Evolutionary conservation across 2,113 vertebrate species (phyloP).

Genomic region (Toxotes jaculatrix): DNA sequence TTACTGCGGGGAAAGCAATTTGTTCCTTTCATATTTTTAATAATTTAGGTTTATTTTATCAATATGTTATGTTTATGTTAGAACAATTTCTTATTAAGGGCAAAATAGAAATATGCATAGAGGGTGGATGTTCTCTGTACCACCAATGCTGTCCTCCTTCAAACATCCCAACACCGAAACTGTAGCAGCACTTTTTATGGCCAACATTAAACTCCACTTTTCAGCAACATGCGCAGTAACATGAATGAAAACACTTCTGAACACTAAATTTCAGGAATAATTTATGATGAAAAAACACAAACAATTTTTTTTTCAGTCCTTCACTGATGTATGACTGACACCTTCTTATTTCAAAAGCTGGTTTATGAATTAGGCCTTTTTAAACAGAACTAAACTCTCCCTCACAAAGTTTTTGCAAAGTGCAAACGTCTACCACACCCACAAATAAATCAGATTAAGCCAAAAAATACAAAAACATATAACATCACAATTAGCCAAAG

Average conservation of each 20-base stretch:
- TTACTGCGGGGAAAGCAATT: not conserved
- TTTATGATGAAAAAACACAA: constrained; percentile 27
- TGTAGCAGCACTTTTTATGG: not conserved
- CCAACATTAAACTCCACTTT: constrained; percentile 26
- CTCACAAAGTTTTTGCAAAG: constrained; percentile 45
- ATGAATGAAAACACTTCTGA: not conserved
- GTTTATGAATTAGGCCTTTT: constrained; percentile 48
- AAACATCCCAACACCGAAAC: constrained; percentile 9
- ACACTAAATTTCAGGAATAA: constrained; percentile 1
- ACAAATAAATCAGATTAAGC: constrained; percentile 58
- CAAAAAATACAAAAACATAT: constrained; percentile 68
- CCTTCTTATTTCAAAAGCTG: constrained; percentile 16
- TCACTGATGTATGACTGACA: constrained; percentile 30
- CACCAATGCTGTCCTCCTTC: not conserved
- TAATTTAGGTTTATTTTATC: not conserved
- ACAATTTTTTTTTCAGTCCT: not conserved
- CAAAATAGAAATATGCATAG: constrained; percentile 15
- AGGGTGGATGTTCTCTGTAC: constrained; percentile 18
- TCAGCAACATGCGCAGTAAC: not conserved
- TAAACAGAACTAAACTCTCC: constrained; percentile 32
- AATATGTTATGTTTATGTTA: not conserved
- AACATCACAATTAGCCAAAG: constrained; percentile 55
- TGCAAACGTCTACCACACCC: constrained; percentile 61
- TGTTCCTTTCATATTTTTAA: not conserved
- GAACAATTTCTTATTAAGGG: not conserved